phyloP scores from a whole-genome alignment of 2,113 vertebrate genomes.

The Spea multiplicata region DNA sequence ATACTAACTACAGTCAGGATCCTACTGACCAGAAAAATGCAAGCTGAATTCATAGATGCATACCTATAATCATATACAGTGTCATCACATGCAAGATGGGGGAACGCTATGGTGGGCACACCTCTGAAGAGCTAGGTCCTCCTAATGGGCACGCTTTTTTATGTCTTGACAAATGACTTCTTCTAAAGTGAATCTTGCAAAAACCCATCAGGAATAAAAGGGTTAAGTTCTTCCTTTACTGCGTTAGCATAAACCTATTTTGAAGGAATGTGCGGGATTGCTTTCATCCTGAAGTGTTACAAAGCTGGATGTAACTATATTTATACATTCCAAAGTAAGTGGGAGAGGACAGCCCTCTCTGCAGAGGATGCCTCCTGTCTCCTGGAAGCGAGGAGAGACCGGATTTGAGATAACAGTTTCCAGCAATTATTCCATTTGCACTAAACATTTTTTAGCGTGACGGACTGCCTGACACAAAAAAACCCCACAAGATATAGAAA shows the following conservation, averaged over 20 bases:
- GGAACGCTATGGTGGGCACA: too few relatives aligned
- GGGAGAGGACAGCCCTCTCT: constrained; percentile 40
- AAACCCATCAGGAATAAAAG: not conserved
- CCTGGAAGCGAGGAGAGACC: constrained; percentile 41
- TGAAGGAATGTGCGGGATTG: constrained; percentile 38
- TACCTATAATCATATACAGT: too few relatives aligned
- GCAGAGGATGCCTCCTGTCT: constrained; percentile 41
- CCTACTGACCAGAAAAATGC: too few relatives aligned
- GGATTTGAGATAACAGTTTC: constrained; percentile 47
- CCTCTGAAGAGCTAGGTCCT: too few relatives aligned
- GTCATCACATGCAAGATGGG: too few relatives aligned
- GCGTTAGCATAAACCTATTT: constrained; percentile 28
- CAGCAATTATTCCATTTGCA: constrained; percentile 47
- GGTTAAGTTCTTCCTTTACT: constrained; percentile 27
- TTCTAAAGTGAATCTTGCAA: not conserved
- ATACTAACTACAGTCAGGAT: too few relatives aligned
- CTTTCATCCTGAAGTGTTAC: constrained; percentile 46
- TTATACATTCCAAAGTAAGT: constrained; percentile 44
- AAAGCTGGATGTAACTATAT: constrained; percentile 42
- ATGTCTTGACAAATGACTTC: not conserved
- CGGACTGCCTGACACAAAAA: constrained; percentile 30
- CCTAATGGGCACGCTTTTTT: too few relatives aligned
- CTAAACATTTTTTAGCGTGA: constrained; percentile 32
- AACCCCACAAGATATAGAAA: constrained; percentile 7
- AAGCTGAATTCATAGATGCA: too few relatives aligned